A percentile compares a stretch with the other conserved stretches of the same genome.
phyloP scores from a whole-genome alignment of 1,140 invertebrate species.

The Papilio xuthus region DNA sequence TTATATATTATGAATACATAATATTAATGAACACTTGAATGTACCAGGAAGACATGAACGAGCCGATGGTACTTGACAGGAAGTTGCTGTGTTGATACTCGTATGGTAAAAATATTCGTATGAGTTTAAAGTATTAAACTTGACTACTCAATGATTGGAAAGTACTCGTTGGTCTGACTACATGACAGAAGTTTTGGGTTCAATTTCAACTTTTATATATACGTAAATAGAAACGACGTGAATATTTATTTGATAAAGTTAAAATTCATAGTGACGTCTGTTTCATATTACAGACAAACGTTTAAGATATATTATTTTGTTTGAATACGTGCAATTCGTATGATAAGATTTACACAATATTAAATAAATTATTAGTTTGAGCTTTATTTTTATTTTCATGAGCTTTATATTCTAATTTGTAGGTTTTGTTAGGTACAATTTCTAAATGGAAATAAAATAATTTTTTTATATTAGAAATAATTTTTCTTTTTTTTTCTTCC shows the following conservation, averaged over 20 bases:
- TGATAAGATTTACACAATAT: no score
- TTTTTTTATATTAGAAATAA: background rate
- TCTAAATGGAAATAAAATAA: no score
- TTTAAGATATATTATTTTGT: no score
- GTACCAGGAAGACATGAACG: background rate
- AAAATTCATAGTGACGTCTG: no score
- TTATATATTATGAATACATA: background rate
- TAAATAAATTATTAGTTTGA: no score
- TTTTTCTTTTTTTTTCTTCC: background rate
- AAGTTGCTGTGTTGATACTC: background rate
- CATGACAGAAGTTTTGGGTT: no score
- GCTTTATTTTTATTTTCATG: background rate
- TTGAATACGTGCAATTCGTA: background rate
- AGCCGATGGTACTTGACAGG: background rate
- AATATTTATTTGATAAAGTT: no score
- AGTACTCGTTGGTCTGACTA: background rate
- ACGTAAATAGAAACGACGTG: no score
- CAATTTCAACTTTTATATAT: no score
- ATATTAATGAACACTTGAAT: background rate
- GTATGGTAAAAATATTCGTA: background rate
- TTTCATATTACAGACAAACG: no score
- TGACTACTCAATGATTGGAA: background rate
- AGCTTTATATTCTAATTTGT: background rate
- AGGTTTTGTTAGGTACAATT: no score
- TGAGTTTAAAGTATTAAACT: background rate